Conservation (phyloP, 2,113 vertebrate species). For the Struthidea cinerea region DNA sequence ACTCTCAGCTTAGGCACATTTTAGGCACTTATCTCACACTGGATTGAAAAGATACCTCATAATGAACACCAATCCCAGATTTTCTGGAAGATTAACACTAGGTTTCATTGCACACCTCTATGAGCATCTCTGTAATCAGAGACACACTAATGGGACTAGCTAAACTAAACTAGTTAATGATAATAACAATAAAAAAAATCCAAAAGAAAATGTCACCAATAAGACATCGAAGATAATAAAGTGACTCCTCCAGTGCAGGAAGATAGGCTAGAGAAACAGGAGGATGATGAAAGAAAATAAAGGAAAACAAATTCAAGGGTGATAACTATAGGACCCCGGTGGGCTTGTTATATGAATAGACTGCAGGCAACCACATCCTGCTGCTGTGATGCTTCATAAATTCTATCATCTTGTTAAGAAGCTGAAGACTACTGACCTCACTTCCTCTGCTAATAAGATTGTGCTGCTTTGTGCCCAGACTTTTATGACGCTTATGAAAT, state of each 20-base stretch:
- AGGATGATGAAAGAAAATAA: conserved; percentile 77
- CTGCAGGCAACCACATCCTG: conserved; percentile 81
- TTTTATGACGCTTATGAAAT: conserved; percentile 9
- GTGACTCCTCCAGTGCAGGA: conserved; percentile 66
- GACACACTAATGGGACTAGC: conserved; percentile 33
- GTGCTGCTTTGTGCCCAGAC: conserved; percentile 44
- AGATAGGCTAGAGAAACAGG: conserved; percentile 63
- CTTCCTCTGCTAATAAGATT: conserved; percentile 77
- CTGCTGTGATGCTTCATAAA: conserved; percentile 82
- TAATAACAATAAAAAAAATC: neutral
- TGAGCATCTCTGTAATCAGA: conserved; percentile 53
- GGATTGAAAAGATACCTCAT: neutral
- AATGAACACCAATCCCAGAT: conserved; percentile 70
- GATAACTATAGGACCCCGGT: conserved; percentile 80
- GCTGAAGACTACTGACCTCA: conserved; percentile 84
- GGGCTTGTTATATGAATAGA: conserved; percentile 88
- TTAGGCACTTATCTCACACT: neutral
- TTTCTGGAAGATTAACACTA: conserved; percentile 65
- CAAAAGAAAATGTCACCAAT: neutral
- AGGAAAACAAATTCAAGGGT: conserved; percentile 74
- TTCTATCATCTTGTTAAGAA: conserved; percentile 85
- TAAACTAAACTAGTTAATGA: conserved; percentile 42
- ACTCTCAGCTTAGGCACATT: neutral
- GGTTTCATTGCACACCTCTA: conserved; percentile 62
- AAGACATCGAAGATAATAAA: conserved; percentile 67